Percentiles rank a stretch among this genome's conserved stretches.
These are phyloP conservation scores for Promerops cafer DNA, from an alignment of 2,113 vertebrate genomes.

Conservation along the genomic window DNA sequence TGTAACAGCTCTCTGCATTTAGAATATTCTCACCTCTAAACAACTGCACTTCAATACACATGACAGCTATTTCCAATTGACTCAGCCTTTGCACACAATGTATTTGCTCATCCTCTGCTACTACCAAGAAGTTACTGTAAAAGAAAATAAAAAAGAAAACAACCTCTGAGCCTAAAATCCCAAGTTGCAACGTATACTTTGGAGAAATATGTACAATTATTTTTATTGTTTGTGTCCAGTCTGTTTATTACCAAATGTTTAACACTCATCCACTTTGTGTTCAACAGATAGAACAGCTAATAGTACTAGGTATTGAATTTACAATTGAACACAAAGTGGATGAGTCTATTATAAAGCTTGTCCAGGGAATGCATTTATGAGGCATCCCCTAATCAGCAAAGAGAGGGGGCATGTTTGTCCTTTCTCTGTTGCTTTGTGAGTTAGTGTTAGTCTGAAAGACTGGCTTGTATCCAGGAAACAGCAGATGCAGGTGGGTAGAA, in stretches of 20 bases:
- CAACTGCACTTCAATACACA: not conserved
- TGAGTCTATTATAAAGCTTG: constrained; percentile 43
- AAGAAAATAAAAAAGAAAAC: not conserved
- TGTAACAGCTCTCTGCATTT: not conserved
- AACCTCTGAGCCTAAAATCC: not conserved
- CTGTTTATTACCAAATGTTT: constrained; percentile 17
- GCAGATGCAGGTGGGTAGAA: not conserved
- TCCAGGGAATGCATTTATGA: constrained; percentile 28
- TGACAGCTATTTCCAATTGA: not conserved
- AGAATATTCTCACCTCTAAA: not conserved
- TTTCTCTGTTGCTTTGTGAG: constrained; percentile 15
- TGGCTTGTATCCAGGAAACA: not conserved
- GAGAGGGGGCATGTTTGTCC: not conserved
- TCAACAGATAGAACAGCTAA: constrained; percentile 32
- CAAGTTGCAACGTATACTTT: not conserved
- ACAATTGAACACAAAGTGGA: constrained; percentile 40
- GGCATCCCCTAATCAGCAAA: constrained; percentile 26
- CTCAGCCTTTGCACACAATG: not conserved
- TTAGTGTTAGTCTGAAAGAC: not conserved
- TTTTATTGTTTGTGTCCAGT: not conserved
- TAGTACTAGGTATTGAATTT: constrained; percentile 50
- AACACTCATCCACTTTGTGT: too few species aligned
- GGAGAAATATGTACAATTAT: not conserved
- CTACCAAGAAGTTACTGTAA: not conserved
- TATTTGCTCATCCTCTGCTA: not conserved